Base-by-base conservation (phyloP, 2,888 invertebrate genomes). In the Lochmaea crataegi region DNA sequence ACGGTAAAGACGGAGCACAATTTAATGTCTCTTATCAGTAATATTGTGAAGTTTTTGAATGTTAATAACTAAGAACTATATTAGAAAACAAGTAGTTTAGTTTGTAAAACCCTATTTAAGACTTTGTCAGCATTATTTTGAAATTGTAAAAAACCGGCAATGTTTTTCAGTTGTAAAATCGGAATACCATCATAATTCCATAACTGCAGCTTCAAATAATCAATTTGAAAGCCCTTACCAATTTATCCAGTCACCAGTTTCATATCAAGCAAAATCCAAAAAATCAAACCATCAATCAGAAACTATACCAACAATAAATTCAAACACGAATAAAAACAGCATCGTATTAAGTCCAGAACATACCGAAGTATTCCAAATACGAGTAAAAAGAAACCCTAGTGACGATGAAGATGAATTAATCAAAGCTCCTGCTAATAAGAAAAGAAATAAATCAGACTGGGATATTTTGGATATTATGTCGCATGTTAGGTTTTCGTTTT, bases 311-410 rank as follows among this genome's bases (percentile, higher is more conserved):
- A 42, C 16, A 14, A 9, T 51, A 41, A 53, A 22, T 11, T 72
- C 65, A 72, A 48, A 57, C 16, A 41, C 63, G 14, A 51, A 58
- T 58, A 22, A 65, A 10, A 78, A 75, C 60, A 75, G 76, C 45
- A 69, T 82, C 7, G 77, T 83, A 5, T 78, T 79, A 10, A 75
- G 77, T 65, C 78, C 81, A 2, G 78, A 80, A 73, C 84, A 84
- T 65, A 82, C 79, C 1, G 84, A 84, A 69, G 79, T 82, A 5
- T 84, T 84, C 68, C 80, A 81, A 68, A 81, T 83, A 32, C 76
- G 83, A 73, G 72, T 77, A 4, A 83, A 78, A 75, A 73, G 81
- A 71, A 42, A 68, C 26, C 14, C 32, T 6, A 38, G 11, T 12
- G 22, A 26, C 10, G 11, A 63, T 5, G 51, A 71, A 51, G 51